Evolutionary conservation across 1,140 invertebrate genomes (phyloP).

Genomic region (Calephelis nemesis): DNA sequence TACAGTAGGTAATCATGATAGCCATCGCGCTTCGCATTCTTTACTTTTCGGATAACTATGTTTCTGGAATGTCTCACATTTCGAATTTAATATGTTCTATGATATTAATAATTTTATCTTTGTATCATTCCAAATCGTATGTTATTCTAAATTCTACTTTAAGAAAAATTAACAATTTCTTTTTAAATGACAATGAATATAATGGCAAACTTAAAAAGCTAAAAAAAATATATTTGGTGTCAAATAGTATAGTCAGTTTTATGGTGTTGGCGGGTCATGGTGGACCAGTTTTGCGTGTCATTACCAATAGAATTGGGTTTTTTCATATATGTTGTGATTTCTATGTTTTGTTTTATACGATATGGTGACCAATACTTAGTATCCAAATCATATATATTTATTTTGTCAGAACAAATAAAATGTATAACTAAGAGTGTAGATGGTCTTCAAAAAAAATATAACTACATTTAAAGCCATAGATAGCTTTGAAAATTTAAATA

Average conservation of each 20-base stretch:
- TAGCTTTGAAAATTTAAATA: too few species aligned
- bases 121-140: not conserved
- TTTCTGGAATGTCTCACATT: not conserved
- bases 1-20: not conserved
- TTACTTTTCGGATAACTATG: not conserved
- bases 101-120: not conserved
- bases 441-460: too few species aligned
- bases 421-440: not conserved
- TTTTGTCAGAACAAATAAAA: not conserved
- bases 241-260: not conserved
- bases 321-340: not conserved
- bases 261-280: not conserved
- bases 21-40: not conserved
- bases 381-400: not conserved
- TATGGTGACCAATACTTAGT: not conserved
- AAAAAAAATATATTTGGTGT: not conserved
- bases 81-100: not conserved
- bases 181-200: not conserved
- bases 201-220: not conserved
- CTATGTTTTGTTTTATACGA: not conserved
- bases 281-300: not conserved
- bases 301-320: not conserved
- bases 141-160: not conserved
- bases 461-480: too few species aligned
- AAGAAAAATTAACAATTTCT: not conserved